Evolutionary conservation across 2,888 invertebrate species (phyloP), one percentile per base, ranked within the genome.

Genomic region (Acheta domesticus): DNA sequence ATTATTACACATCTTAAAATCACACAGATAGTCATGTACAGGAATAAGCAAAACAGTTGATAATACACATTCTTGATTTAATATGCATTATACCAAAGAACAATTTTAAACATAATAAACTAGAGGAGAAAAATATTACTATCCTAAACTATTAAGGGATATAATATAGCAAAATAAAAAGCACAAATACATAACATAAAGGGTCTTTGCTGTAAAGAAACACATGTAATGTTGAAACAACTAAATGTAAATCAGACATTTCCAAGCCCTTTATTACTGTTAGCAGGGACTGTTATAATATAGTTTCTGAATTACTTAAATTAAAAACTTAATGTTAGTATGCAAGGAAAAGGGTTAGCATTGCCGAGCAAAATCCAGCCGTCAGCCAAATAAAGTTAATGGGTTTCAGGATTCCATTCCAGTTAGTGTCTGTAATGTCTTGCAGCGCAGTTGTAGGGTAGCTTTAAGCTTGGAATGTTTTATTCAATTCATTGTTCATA

Each of bases 261-360:
- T 14, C 62, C 62, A 62, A n/a, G 62, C n/a, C 23, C n/a, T 62
- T 62, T 62, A 62, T 62, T n/a, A 62, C 8, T 62, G 62, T 62
- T 62, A 62, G 62, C 16, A 62, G 62, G 62, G 16, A 62, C 62
- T 19, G n/a, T 62, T 19, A 62, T 8, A 62, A n/a, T 62, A 12
- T 4, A 19, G 14, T 19, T n/a, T 19, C 62, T 62, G n/a, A 62
- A 62, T 62, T 62, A 62, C 62, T 62, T 62, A 62, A 19, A 14
- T 19, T n/a, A 62, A 19, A n/a, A 62, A 19, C 62, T 62, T 62
- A 36, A 62, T 62, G 62, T 62, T 62, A 62, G 62, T 62, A 19
- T 62, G 62, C 62, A n/a, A 62, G 62, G 62, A 62, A 62, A 36
- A 62, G 62, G 62, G 62, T 62, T 62, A 62, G 62, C 62, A 62